Base-by-base conservation (phyloP, 1,140 invertebrate species). In the Helicoverpa armigera region DNA sequence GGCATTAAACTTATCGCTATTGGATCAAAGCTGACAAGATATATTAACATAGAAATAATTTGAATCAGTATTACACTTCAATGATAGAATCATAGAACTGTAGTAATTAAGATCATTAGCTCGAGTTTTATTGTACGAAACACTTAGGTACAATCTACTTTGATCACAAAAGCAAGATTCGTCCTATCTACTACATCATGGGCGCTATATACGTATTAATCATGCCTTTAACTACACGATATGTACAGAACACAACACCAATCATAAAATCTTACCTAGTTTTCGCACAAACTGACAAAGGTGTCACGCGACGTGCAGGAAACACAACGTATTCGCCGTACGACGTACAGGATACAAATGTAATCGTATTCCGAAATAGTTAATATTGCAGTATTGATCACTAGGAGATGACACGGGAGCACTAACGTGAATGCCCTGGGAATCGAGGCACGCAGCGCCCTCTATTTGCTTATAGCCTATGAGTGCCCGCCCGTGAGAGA, bases 371-470 rank as follows among this genome's bases (percentile, higher is more conserved):
- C 43, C 43, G 43, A 67, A 35, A 67, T 50, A 2, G 18, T 43
- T 35, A 48, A 67, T 48, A n/a, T 50, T 67, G 35, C 13, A 12
- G 35, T 23, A 48, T 67, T 50, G 63, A 67, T 67, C 43, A 67
- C 43, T 13, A 67, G 35, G 2, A 18, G 48, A 67, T 67, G 43
- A 16, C 63, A 67, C 16, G 48, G 63, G 35, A 67, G 48, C 67
- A 54, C 50, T 70, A 70, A 29, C 50, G 14, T 29, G 67, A 53
- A 23, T 53, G 67, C 67, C 67, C 67, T 67, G 67, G 67, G 67
- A 53, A 70, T 70, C 13, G 48, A 29, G 67, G 29, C 48, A 23
- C n/a, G 51, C 50, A 70, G 67, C 67, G 67, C 67, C 67, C 53
- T 31, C 67, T 70, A 70, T 31, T 31, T 18, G 18, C 43, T 69